These are phyloP conservation scores for Oreochromis tanganicae DNA, from an alignment of 2,113 vertebrate genomes.

Conservation along the genomic window DNA sequence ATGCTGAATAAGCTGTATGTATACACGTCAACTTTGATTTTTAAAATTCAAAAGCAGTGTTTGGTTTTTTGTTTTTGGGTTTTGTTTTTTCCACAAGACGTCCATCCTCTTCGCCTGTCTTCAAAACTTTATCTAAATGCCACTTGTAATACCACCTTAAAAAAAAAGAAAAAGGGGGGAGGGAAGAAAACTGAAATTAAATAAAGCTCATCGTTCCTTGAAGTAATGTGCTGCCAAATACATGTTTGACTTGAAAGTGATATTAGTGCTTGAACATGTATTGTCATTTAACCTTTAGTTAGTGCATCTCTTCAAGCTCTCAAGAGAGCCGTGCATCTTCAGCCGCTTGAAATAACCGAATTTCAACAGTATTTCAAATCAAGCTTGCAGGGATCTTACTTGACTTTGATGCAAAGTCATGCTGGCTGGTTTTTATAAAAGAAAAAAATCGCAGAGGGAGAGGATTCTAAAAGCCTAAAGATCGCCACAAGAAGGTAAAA, in stretches of 20 bases:
- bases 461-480: slow-evolving; percentile 98
- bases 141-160: slow-evolving; percentile 57
- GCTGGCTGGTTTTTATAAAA: slow-evolving; percentile 90
- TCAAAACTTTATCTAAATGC: slow-evolving; percentile 55
- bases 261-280: slow-evolving; percentile 62
- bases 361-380: slow-evolving; percentile 91
- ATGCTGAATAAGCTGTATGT: slow-evolving; percentile 61
- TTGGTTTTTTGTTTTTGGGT: background rate
- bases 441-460: slow-evolving; percentile 94
- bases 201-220: slow-evolving; percentile 60
- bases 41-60: slow-evolving; percentile 36
- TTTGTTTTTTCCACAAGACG: slow-evolving; percentile 12
- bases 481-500: slow-evolving; percentile 98
- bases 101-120: slow-evolving; percentile 55
- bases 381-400: slow-evolving; percentile 94
- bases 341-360: slow-evolving; percentile 82
- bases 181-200: background rate
- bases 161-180: background rate
- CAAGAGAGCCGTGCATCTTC: slow-evolving; percentile 63
- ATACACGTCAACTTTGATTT: slow-evolving; percentile 48
- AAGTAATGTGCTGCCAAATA: slow-evolving; percentile 74
- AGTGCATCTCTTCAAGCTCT: slow-evolving; percentile 62
- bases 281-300: slow-evolving; percentile 66
- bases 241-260: slow-evolving; percentile 59
- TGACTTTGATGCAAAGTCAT: slow-evolving; percentile 90